Conservation (phyloP, 2,888 invertebrate species). For the Theretra japonica region DNA sequence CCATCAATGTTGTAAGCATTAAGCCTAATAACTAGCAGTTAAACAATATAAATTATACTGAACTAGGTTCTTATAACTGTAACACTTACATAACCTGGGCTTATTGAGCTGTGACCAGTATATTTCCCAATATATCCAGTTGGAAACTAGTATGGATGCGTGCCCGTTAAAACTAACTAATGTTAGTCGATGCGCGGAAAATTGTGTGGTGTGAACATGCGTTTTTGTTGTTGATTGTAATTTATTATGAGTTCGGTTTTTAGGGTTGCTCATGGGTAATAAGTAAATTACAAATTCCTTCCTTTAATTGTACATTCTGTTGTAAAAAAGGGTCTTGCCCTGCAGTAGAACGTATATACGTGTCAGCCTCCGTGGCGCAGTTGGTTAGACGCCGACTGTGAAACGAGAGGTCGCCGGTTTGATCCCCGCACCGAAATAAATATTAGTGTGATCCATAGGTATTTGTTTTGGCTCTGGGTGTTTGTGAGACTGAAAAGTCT, state of each 20-base stretch:
- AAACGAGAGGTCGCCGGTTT: too few species aligned
- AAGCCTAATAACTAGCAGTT: conserved; percentile 3
- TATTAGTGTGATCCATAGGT: too few species aligned
- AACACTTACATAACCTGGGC: conserved; percentile 11
- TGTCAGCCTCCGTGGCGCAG: too few species aligned
- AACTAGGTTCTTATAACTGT: background rate
- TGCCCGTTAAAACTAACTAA: background rate
- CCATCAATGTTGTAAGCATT: conserved; percentile 10
- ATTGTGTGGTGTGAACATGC: background rate
- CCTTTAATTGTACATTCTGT: too few species aligned
- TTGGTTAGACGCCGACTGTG: too few species aligned
- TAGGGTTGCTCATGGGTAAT: too few species aligned
- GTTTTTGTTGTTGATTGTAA: background rate
- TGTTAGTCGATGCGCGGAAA: conserved; percentile 5
- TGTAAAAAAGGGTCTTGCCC: too few species aligned
- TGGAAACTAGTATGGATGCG: background rate
- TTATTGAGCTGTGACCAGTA: background rate
- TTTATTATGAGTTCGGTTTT: background rate
- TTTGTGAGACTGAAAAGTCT: too few species aligned
- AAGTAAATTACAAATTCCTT: too few species aligned
- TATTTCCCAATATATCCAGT: conserved; percentile 14
- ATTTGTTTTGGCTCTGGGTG: too few species aligned
- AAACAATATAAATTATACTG: conserved; percentile 7
- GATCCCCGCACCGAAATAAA: too few species aligned
- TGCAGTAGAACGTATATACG: too few species aligned